A percentile compares a stretch with the other conserved stretches of the same genome.
Conservation (phyloP, 1,140 invertebrate genomes). For the Vanessa tameamea region DNA sequence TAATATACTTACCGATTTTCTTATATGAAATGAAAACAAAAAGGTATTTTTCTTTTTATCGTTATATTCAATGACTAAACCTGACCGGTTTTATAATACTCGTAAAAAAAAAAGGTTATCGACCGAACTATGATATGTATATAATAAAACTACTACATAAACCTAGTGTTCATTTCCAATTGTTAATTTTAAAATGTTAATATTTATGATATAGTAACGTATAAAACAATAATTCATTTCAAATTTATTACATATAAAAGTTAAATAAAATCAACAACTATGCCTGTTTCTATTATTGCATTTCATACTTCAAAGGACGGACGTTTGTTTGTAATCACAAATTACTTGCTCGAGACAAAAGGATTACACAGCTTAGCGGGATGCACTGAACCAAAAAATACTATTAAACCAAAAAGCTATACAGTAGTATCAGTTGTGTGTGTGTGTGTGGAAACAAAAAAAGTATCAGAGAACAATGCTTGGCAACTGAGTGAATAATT, state of each 20-base stretch:
- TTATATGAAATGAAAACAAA: too few species aligned
- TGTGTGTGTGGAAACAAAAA: slow-evolving; percentile 53
- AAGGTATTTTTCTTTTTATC: too few species aligned
- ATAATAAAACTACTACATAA: not conserved
- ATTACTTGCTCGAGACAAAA: slow-evolving; percentile 42
- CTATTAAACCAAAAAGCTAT: slow-evolving; percentile 37
- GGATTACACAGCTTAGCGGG: slow-evolving; percentile 35
- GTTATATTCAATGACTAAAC: too few species aligned
- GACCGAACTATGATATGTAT: not conserved
- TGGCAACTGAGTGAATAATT: slow-evolving; percentile 71
- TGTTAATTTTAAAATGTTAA: not conserved
- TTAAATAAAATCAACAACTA: slow-evolving; percentile 8
- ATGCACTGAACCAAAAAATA: slow-evolving; percentile 44
- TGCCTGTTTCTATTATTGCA: slow-evolving; percentile 23
- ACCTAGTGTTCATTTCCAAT: not conserved
- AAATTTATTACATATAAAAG: slow-evolving; percentile 7
- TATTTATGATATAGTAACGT: not conserved
- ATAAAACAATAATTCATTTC: slow-evolving; percentile 4
- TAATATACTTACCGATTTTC: too few species aligned
- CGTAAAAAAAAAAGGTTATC: not conserved
- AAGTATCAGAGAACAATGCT: slow-evolving; percentile 73
- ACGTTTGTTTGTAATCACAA: slow-evolving; percentile 44
- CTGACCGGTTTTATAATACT: too few species aligned
- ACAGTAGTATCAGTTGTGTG: slow-evolving; percentile 28
- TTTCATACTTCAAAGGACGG: slow-evolving; percentile 35